Evolutionary conservation across 2,113 vertebrate genomes (phyloP).

Genomic region (Notarius quadriscutis): DNA sequence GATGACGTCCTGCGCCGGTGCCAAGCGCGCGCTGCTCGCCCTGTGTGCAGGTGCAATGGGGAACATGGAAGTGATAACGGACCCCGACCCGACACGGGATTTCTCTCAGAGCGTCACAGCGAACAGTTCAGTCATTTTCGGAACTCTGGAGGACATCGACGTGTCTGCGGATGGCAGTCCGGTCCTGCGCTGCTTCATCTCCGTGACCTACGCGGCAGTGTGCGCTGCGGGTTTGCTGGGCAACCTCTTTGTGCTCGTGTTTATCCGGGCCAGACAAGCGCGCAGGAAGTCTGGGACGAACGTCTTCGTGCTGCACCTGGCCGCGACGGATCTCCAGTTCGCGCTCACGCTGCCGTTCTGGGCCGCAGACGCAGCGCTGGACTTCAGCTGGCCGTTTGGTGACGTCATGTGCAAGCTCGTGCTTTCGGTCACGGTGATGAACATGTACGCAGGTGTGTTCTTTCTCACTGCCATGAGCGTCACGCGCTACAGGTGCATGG

Average conservation of each 20-base stretch:
- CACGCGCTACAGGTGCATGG: conserved; percentile 70
- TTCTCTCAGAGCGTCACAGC: conserved; percentile 50
- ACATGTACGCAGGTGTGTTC: conserved; percentile 76
- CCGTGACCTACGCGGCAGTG: conserved; percentile 67
- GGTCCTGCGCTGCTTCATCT: conserved; percentile 64
- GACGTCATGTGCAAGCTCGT: conserved; percentile 75
- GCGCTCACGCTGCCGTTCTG: conserved; percentile 75
- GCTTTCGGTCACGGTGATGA: conserved; percentile 74
- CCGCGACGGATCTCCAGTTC: conserved; percentile 73
- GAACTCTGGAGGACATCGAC: conserved; percentile 67
- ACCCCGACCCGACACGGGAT: conserved; percentile 48
- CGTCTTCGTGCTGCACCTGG: conserved; percentile 73
- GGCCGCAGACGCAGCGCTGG: conserved; percentile 72
- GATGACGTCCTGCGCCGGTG: background rate
- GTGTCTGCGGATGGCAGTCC: conserved; percentile 65
- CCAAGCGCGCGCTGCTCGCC: background rate
- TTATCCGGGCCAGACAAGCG: conserved; percentile 63
- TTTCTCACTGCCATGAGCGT: conserved; percentile 75
- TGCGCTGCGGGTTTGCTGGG: conserved; percentile 69
- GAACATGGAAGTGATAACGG: conserved; percentile 11
- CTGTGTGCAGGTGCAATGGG: conserved; percentile 1
- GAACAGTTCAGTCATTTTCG: conserved; percentile 63
- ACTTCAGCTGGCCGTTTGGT: conserved; percentile 78
- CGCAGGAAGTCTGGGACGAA: conserved; percentile 64
- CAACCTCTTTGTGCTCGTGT: conserved; percentile 71